A percentile compares a stretch with the other conserved stretches of the same genome.
These are phyloP conservation scores for Pithys albifrons DNA, from an alignment of 2,113 vertebrate genomes.

Conservation along the genomic window DNA sequence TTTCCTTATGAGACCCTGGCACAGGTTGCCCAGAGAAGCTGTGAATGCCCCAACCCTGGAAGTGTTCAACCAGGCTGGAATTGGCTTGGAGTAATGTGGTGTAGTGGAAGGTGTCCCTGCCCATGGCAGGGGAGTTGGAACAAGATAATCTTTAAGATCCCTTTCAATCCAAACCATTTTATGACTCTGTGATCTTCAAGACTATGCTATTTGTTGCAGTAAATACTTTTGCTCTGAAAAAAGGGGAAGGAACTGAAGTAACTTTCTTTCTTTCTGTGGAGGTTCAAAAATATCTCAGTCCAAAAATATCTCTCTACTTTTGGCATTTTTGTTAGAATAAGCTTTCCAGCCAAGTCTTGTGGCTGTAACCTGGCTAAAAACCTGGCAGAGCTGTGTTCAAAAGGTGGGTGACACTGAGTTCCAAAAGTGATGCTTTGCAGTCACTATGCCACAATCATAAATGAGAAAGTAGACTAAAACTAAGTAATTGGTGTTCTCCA, in stretches of 20 bases:
- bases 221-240: not conserved
- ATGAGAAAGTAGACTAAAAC: not conserved
- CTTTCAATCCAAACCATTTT: not conserved
- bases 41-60: not conserved
- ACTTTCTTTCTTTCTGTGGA: not conserved
- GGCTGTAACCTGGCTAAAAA: not conserved
- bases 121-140: not conserved
- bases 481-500: not conserved
- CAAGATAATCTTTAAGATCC: not conserved
- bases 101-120: not conserved
- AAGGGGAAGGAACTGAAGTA: not conserved
- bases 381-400: not conserved
- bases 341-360: not conserved
- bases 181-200: not conserved
- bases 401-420: not conserved
- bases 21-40: not conserved
- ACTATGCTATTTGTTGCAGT: not conserved
- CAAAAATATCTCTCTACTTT: not conserved
- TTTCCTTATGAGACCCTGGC: not conserved
- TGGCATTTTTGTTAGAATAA: not conserved
- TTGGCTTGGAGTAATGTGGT: not conserved
- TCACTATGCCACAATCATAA: not conserved
- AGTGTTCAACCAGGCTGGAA: fast-evolving
- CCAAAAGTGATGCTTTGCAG: not conserved
- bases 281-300: not conserved